Evolutionary conservation across 2,113 vertebrate species (phyloP), one percentile per base, ranked within the genome.

Genomic region (Cebus imitator): DNA sequence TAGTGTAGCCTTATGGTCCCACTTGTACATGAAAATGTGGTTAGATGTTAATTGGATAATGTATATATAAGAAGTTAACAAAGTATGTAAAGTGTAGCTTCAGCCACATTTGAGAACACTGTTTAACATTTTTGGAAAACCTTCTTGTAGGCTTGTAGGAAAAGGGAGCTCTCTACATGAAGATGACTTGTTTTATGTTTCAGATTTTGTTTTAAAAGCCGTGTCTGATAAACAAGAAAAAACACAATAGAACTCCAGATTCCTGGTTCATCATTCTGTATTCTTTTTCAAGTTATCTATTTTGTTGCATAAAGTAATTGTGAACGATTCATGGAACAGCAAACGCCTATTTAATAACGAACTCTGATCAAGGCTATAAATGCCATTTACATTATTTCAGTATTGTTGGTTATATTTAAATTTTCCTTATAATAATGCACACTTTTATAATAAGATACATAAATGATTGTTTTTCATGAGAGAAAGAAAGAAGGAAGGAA

Each of bases 381-480:
- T 98, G 98, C 98, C 98, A 98, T 98, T 98, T 98, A 98, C 83
- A 84, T 98, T 98, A 98, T 98, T 99, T 98, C 98, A 98, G 98
- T 99, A 99, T 98, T 98, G 98, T 98, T 98, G 98, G 98, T 99
- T 99, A 98, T 99, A 99, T 99, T 99, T 99, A 99, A 99, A 99
- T 98, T 99, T 99, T 99, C 99, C 99, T 99, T 99, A 99, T 98
- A 99, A 99, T 99, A 99, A 99, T 99, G 96, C 98, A 99, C 99
- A 98, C 98, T 99, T 99, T 99, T 99, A 97, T 99, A 99, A 97
- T 99, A 99, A 99, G 99, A 98, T 48, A 48, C 48, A 48, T 48
- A 11, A 48, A 48, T 48, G 2, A 48, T 48, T 11, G 10, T 48
- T 48, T 48, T 48, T 48, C 48, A 14, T 43, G 4, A 76, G 12